Evolutionary conservation across 1,140 invertebrate genomes (phyloP).

Genomic region (Asbolus verrucosus): DNA sequence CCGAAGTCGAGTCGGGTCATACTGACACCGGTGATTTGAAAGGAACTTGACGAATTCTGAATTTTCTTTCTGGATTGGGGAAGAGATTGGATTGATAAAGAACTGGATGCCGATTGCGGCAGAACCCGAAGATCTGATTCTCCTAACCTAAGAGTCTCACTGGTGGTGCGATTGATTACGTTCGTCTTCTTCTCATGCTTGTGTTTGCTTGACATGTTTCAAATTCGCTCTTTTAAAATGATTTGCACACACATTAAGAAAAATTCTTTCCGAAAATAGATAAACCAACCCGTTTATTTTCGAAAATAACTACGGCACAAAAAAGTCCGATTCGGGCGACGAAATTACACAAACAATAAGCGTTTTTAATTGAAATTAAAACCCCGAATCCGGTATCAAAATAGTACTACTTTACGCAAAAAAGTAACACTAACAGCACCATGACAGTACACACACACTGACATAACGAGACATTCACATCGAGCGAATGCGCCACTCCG

Average conservation of each 20-base stretch:
- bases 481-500: neutral
- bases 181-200: slow-evolving; percentile 62
- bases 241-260: slow-evolving; percentile 8
- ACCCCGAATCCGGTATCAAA: slow-evolving; percentile 11
- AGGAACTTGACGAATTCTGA: slow-evolving; percentile 78
- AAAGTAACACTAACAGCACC: slow-evolving; percentile 1
- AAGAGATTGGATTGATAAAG: slow-evolving; percentile 39
- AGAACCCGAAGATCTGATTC: slow-evolving; percentile 66
- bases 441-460: slow-evolving; percentile 7
- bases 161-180: slow-evolving; percentile 80
- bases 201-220: slow-evolving; percentile 49
- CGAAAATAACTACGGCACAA: too few species aligned
- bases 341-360: slow-evolving; percentile 11
- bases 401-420: slow-evolving; percentile 23
- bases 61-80: slow-evolving; percentile 67
- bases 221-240: slow-evolving; percentile 18
- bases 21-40: slow-evolving; percentile 91
- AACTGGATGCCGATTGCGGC: slow-evolving; percentile 45
- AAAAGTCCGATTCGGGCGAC: neutral
- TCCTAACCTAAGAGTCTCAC: slow-evolving; percentile 79
- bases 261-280: too few species aligned
- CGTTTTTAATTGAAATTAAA: slow-evolving; percentile 7
- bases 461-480: neutral
- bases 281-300: neutral
- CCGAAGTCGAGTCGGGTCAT: slow-evolving; percentile 79